These are phyloP conservation scores for Limenitis arthemis DNA, from an alignment of 2,888 invertebrate species.

Conservation along the genomic window DNA sequence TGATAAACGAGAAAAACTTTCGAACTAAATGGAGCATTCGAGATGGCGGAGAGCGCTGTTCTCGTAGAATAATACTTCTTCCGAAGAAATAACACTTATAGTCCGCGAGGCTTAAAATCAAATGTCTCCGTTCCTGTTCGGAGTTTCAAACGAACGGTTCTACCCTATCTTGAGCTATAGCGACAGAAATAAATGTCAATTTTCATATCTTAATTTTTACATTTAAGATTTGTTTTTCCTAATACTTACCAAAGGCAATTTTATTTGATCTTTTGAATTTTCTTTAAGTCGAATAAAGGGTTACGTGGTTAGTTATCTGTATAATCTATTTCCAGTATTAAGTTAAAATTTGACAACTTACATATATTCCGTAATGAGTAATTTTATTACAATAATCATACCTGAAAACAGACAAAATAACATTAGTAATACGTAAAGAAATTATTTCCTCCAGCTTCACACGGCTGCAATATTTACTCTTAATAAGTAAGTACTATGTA, in stretches of 20 bases:
- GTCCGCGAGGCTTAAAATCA: slow-evolving; percentile 72
- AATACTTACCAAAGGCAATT: not conserved
- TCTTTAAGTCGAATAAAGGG: too few relatives aligned
- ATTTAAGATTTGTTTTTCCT: not conserved
- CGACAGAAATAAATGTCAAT: slow-evolving; percentile 46
- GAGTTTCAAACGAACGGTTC: slow-evolving; percentile 48
- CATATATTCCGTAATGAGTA: too few relatives aligned
- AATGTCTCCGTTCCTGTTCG: slow-evolving; percentile 59
- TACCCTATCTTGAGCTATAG: slow-evolving; percentile 49
- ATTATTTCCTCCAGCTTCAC: too few relatives aligned
- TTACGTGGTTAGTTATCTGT: too few relatives aligned
- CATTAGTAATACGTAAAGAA: too few relatives aligned
- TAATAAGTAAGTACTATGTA: too few relatives aligned
- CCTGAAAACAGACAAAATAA: too few relatives aligned
- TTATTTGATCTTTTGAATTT: too few relatives aligned
- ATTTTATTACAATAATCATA: too few relatives aligned
- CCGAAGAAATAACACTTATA: slow-evolving; percentile 71
- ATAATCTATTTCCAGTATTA: too few relatives aligned
- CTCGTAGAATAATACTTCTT: slow-evolving; percentile 71
- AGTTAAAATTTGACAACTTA: too few relatives aligned
- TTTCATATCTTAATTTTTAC: slow-evolving; percentile 29
- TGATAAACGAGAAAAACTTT: slow-evolving; percentile 74
- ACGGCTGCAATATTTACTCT: too few relatives aligned
- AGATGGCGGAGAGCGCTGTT: slow-evolving; percentile 66
- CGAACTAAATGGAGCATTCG: slow-evolving; percentile 73